These are phyloP conservation scores for Sphaerophoria rueppellii DNA, from an alignment of 2,888 invertebrate species.

Conservation along the genomic window DNA sequence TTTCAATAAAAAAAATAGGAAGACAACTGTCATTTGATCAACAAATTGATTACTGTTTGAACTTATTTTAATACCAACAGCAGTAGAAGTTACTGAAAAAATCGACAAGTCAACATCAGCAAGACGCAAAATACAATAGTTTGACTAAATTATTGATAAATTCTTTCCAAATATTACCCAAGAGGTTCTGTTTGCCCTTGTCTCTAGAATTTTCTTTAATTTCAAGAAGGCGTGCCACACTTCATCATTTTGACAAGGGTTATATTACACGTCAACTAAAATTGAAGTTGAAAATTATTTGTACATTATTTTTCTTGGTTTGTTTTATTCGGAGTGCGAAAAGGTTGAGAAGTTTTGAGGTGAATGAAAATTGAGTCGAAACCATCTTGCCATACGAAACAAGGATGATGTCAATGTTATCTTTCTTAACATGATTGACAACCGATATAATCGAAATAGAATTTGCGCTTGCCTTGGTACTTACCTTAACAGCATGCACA, in stretches of 20 bases:
- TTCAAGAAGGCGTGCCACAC: not conserved
- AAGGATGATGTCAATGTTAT: not conserved
- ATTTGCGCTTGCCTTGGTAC: constrained; percentile 12
- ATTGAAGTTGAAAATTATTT: constrained; percentile 12
- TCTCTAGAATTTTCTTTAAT: not conserved
- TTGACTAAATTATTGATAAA: not conserved
- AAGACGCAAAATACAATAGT: not conserved
- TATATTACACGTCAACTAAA: constrained; percentile 22
- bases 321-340: not conserved
- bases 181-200: not conserved
- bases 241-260: constrained; percentile 43
- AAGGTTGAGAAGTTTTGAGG: not conserved
- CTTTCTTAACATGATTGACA: constrained; percentile 37
- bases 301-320: not conserved
- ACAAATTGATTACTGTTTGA: too few species aligned
- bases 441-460: constrained; percentile 52
- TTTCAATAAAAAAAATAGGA: too few species aligned
- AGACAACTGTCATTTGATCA: too few species aligned
- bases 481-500: not conserved
- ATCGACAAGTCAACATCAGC: not conserved
- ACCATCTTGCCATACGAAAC: not conserved
- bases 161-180: not conserved
- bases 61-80: too few species aligned
- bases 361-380: not conserved
- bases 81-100: not conserved